Base-by-base conservation (phyloP, 2,888 invertebrate genomes). In the Odiellus spinosus region DNA sequence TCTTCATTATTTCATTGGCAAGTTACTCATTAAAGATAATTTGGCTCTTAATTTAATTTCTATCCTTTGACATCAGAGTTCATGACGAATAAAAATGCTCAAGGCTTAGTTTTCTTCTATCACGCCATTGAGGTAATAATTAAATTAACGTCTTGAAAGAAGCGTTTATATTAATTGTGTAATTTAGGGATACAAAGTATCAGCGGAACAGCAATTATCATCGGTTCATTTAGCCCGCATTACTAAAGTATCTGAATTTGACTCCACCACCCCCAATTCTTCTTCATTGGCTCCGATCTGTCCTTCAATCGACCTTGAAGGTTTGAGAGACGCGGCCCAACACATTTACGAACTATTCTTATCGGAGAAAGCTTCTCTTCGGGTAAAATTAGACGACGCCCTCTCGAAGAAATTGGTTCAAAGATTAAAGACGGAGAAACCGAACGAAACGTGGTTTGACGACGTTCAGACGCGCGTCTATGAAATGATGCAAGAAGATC, bases 361-460 rank as follows among this genome's bases (percentile, higher is more conserved):
- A 3, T 14, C 33, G 12, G 19, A 46, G 6, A 58, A 73, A 71
- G 75, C 77, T 3, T 71, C 75, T 38, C 72, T 76, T 11, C 72
- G 73, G 56, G 67, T 82, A 5, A 71, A 73, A 52, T 60, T 82
- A 10, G 79, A 79, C 53, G 75, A 77, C 45, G 61, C 64, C 8
- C 61, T 78, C 5, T 69, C 77, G 3, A 75, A 76, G 56, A 70
- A 71, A 54, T 67, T 82, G 42, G 63, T 76, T 33, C 68, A 71
- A 21, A 72, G 74, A 58, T 75, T 82, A 48, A 71, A 75, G 55
- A 75, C 72, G 45, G 79, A 80, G 60, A 62, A 64, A 20, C 75
- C 78, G 4, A 71, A 71, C 20, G 78, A 82, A 48, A 70, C 73
- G 2, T 84, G 87, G 74, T 91, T 91, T 64, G 87, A 90, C 62